These are phyloP conservation scores for Anolis apletophallus DNA, from an alignment of 2,797 vertebrate species.

Conservation along the genomic window DNA sequence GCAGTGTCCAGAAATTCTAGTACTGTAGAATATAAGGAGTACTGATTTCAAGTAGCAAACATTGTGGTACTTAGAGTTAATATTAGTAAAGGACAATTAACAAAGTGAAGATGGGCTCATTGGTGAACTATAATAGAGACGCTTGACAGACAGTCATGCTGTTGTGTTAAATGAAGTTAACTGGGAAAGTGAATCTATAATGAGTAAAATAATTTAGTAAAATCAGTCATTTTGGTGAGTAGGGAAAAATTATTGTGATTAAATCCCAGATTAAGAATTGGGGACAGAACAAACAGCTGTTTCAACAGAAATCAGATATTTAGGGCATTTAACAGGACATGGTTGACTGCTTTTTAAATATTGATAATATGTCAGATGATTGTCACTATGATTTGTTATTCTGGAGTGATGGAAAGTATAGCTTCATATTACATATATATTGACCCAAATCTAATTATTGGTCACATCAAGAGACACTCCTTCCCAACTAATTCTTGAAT, in stretches of 20 bases:
- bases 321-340: neutral
- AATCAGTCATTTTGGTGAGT: constrained; percentile 50
- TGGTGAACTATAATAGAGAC: constrained; percentile 59
- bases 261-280: constrained; percentile 45
- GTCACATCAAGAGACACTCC: too few species aligned
- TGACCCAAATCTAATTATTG: too few species aligned
- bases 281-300: constrained; percentile 26
- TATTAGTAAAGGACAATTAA: neutral
- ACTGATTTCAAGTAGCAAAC: neutral
- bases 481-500: too few species aligned
- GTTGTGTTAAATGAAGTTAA: constrained; percentile 63
- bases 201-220: constrained; percentile 49
- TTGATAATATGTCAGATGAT: neutral
- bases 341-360: neutral
- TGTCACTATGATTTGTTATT: neutral
- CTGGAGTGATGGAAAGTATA: too few species aligned
- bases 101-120: constrained; percentile 54
- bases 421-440: too few species aligned
- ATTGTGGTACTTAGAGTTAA: neutral
- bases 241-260: constrained; percentile 37
- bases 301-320: too few species aligned
- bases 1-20: neutral
- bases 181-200: constrained; percentile 26
- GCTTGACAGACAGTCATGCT: constrained; percentile 55
- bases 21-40: neutral